These are phyloP conservation scores for Carpatolechia fugitivella DNA, from an alignment of 2,888 invertebrate species.

Conservation along the genomic window DNA sequence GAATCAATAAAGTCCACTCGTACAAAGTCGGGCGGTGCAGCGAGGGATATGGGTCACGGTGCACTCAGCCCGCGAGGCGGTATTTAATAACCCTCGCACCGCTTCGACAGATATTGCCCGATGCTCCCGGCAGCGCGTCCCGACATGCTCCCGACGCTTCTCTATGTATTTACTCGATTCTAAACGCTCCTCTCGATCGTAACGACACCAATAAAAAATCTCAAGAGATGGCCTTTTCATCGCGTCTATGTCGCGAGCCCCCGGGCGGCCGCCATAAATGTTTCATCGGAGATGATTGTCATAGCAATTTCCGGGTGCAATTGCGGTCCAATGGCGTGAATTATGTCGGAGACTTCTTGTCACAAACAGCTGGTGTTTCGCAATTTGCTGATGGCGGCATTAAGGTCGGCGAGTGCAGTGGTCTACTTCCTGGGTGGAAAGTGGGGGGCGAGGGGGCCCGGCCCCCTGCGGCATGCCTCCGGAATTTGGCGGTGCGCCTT, in stretches of 20 bases:
- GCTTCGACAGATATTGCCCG: constrained; percentile 64
- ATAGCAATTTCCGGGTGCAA: constrained; percentile 50
- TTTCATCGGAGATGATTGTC: constrained; percentile 47
- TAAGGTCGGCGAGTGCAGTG: constrained; percentile 70
- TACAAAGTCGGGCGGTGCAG: constrained; percentile 72
- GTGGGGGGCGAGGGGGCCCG: constrained; percentile 15
- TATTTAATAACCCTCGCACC: constrained; percentile 67
- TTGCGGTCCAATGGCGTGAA: constrained; percentile 61
- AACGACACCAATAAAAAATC: constrained; percentile 37
- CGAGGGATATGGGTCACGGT: constrained; percentile 73
- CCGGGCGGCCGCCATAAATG: constrained; percentile 31
- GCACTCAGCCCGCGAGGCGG: constrained; percentile 63
- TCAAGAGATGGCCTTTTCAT: constrained; percentile 9
- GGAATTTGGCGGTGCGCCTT: constrained; percentile 73
- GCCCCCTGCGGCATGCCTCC: constrained; percentile 59
- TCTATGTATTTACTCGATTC: constrained; percentile 43
- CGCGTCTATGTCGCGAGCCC: neutral
- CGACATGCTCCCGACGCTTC: constrained; percentile 27
- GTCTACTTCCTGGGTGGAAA: constrained; percentile 44
- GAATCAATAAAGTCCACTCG: constrained; percentile 80
- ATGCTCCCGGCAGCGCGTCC: constrained; percentile 33
- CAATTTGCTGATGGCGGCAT: constrained; percentile 77
- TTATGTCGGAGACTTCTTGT: constrained; percentile 70
- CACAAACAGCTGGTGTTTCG: constrained; percentile 70
- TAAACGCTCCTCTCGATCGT: constrained; percentile 32